Percentiles rank a stretch among this genome's conserved stretches.
These are phyloP conservation scores for Sebastes elongatus DNA, from an alignment of 2,797 vertebrate species.

Conservation along the genomic window DNA sequence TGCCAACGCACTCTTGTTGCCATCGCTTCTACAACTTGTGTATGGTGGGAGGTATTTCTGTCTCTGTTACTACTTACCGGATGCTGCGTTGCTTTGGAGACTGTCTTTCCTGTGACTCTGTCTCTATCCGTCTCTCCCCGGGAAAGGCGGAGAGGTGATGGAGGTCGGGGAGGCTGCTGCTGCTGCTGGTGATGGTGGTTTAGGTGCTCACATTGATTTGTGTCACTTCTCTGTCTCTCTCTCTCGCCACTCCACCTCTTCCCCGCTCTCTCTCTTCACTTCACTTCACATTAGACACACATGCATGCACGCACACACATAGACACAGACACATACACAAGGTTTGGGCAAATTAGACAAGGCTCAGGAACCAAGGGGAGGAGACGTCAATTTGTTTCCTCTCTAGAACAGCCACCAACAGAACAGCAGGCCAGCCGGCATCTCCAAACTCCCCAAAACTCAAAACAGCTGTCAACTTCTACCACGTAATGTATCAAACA, in stretches of 20 bases:
- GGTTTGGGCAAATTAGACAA: slow-evolving; percentile 84
- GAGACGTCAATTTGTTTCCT: slow-evolving; percentile 56
- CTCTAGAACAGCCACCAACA: slow-evolving; percentile 32
- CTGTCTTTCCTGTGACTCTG: slow-evolving; percentile 34
- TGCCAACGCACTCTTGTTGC: neutral
- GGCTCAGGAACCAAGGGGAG: slow-evolving; percentile 59
- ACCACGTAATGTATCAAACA: neutral
- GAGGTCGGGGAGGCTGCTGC: slow-evolving; percentile 60
- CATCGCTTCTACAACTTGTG: slow-evolving; percentile 31
- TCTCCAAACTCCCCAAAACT: neutral
- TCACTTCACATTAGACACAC: slow-evolving; percentile 74
- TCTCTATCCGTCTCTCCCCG: slow-evolving; percentile 31
- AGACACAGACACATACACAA: slow-evolving; percentile 80
- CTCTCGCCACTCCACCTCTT: slow-evolving; percentile 64
- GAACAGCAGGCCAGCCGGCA: neutral
- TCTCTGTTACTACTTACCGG: slow-evolving; percentile 58
- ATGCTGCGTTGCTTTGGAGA: slow-evolving; percentile 34
- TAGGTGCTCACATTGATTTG: slow-evolving; percentile 74
- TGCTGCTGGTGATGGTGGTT: slow-evolving; percentile 57
- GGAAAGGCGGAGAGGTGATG: slow-evolving; percentile 63
- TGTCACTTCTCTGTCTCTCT: slow-evolving; percentile 70
- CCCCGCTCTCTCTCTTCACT: slow-evolving; percentile 57
- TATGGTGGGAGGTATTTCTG: slow-evolving; percentile 25
- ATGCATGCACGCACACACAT: slow-evolving; percentile 78
- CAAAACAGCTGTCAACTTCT: neutral